Percentiles rank a stretch among this genome's conserved stretches.
phyloP scores from a whole-genome alignment of 2,888 invertebrate species.

The Aphidoletes aphidimyza region DNA sequence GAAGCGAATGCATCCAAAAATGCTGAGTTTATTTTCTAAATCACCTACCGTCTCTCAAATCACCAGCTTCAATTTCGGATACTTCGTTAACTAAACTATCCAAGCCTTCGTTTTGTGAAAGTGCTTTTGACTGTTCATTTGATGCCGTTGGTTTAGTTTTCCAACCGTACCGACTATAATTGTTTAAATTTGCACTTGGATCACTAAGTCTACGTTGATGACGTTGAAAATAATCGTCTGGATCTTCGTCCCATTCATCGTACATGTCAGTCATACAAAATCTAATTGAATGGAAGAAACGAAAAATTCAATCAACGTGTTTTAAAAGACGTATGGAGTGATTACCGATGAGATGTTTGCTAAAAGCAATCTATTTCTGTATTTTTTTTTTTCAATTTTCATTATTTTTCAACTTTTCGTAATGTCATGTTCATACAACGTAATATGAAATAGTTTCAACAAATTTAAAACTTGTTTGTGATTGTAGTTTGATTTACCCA shows the following conservation, averaged over 20 bases:
- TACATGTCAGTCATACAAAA: conserved; percentile 87
- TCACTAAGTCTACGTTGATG: conserved; percentile 86
- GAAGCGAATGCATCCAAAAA: conserved; percentile 56
- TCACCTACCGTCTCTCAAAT: conserved; percentile 87
- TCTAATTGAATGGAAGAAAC: no score
- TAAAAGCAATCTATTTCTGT: no score
- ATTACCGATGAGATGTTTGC: neutral
- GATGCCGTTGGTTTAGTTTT: conserved; percentile 68
- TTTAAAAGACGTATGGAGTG: neutral
- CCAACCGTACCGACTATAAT: conserved; percentile 86
- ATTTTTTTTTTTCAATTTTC: no score
- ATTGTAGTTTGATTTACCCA: conserved; percentile 68
- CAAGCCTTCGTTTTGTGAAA: conserved; percentile 92
- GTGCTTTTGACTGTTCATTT: conserved; percentile 75
- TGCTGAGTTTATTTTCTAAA: conserved; percentile 58
- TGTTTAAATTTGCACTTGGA: conserved; percentile 89
- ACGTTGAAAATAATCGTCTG: conserved; percentile 84
- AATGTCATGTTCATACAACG: no score
- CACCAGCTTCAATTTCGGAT: conserved; percentile 93
- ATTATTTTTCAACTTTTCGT: no score
- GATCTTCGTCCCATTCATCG: conserved; percentile 92
- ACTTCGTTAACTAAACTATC: conserved; percentile 85
- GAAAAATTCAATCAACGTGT: neutral
- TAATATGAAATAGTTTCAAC: no score
- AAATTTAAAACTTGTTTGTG: no score